phyloP scores from a whole-genome alignment of 1,140 invertebrate genomes.

The Antheraea mylitta region DNA sequence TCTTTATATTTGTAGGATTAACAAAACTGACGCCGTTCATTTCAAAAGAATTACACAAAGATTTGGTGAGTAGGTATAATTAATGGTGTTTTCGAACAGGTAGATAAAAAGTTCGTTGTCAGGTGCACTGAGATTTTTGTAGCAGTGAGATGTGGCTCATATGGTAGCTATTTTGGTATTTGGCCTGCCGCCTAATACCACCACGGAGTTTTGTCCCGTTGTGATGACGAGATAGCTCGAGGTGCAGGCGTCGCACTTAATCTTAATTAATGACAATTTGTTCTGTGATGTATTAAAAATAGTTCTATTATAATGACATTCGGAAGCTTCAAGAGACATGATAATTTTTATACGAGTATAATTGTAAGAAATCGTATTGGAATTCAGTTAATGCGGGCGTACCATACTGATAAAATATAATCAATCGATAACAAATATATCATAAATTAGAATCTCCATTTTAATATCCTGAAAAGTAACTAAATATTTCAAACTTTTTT shows the following conservation, averaged over 20 bases:
- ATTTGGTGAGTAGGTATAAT: conserved; percentile 87
- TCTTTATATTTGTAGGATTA: conserved; percentile 96
- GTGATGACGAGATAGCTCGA: conserved; percentile 36
- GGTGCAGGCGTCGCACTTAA: conserved; percentile 11
- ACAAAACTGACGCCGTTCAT: conserved; percentile 95
- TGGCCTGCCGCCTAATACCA: conserved; percentile 79
- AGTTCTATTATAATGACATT: background rate
- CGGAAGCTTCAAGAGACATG: too few relatives aligned
- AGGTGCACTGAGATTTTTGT: conserved; percentile 66
- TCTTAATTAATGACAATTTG: conserved; percentile 12
- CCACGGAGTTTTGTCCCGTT: conserved; percentile 47
- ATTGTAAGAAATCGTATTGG: too few relatives aligned
- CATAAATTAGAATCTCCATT: too few relatives aligned
- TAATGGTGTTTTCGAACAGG: conserved; percentile 27
- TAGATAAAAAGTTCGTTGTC: conserved; percentile 52
- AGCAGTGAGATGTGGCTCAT: conserved; percentile 59
- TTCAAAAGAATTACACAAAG: conserved; percentile 97
- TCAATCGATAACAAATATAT: too few relatives aligned
- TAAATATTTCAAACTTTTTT: too few relatives aligned
- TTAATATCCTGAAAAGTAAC: too few relatives aligned
- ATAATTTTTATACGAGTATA: too few relatives aligned
- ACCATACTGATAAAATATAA: too few relatives aligned
- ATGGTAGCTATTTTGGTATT: conserved; percentile 76
- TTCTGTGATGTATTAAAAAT: background rate
- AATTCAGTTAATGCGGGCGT: too few relatives aligned